Conservation (phyloP, 2,888 invertebrate species). For the Ligdia adustata region DNA sequence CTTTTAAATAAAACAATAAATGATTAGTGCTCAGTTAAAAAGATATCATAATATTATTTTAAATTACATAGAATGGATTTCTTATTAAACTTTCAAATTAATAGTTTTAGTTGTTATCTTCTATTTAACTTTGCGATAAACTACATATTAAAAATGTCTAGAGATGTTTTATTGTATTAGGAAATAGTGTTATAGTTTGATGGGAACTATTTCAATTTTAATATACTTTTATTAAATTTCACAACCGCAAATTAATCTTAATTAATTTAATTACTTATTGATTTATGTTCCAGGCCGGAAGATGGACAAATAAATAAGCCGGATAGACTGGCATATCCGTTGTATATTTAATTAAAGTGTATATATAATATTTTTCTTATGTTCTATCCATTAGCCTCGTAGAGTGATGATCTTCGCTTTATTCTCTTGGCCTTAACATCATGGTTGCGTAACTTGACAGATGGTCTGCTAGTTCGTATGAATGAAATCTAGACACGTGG, state of each 20-base stretch:
- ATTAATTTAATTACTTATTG: background rate
- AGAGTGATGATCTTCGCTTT: constrained; percentile 44
- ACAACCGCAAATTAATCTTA: background rate
- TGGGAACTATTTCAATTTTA: background rate
- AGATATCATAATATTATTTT: too few relatives aligned
- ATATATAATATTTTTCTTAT: constrained; percentile 44
- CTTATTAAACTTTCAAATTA: too few relatives aligned
- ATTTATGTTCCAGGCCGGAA: too few relatives aligned
- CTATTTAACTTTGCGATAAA: too few relatives aligned
- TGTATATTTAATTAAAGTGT: constrained; percentile 28
- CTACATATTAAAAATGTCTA: too few relatives aligned
- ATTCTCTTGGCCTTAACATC: constrained; percentile 38
- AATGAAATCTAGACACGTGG: constrained; percentile 52
- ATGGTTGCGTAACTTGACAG: constrained; percentile 51
- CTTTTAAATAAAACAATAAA: too few relatives aligned
- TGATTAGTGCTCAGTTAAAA: too few relatives aligned
- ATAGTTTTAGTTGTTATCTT: too few relatives aligned
- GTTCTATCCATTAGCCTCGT: constrained; percentile 61
- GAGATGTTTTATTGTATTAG: background rate
- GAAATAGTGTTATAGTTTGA: background rate
- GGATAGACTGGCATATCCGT: constrained; percentile 8
- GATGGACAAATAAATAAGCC: constrained; percentile 1
- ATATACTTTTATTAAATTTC: background rate
- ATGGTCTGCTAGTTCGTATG: constrained; percentile 51
- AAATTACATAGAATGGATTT: too few relatives aligned